These are phyloP conservation scores for Lagria hirta DNA, from an alignment of 2,888 invertebrate genomes.

Conservation along the genomic window DNA sequence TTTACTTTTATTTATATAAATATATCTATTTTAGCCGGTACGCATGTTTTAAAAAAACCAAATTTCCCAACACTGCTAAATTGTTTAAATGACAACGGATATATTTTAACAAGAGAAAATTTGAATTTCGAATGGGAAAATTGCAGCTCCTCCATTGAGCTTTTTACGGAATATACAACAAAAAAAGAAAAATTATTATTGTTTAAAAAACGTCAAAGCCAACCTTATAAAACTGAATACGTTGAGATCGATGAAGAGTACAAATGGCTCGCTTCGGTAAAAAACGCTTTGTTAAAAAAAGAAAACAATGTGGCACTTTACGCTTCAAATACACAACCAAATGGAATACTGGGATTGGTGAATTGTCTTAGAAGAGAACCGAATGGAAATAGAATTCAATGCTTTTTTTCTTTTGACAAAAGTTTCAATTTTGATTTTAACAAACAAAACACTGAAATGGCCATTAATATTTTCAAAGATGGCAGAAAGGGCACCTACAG, in stretches of 20 bases:
- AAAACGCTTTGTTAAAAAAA: constrained; percentile 55
- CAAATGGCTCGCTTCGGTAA: too few species aligned
- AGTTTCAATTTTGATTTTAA: constrained; percentile 70
- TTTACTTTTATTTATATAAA: too few species aligned
- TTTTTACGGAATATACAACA: constrained; percentile 56
- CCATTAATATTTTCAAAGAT: constrained; percentile 73
- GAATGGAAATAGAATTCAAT: constrained; percentile 50
- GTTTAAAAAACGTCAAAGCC: constrained; percentile 52
- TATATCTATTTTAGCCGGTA: too few species aligned
- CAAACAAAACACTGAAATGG: constrained; percentile 69
- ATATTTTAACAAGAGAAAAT: constrained; percentile 63
- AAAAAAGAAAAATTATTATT: constrained; percentile 59
- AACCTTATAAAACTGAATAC: constrained; percentile 55
- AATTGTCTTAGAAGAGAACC: constrained; percentile 67
- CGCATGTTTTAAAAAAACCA: too few species aligned
- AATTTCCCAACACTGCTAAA: too few species aligned
- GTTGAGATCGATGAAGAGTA: too few species aligned
- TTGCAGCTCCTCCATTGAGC: background rate
- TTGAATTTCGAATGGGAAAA: constrained; percentile 51
- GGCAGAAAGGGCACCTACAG: constrained; percentile 68
- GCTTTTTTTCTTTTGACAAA: constrained; percentile 60
- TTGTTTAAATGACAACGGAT: constrained; percentile 52
- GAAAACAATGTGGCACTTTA: constrained; percentile 58
- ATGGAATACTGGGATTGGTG: constrained; percentile 75
- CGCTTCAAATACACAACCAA: constrained; percentile 66